Conservation (phyloP, 2,888 invertebrate species). For the Dryobota labecula region DNA sequence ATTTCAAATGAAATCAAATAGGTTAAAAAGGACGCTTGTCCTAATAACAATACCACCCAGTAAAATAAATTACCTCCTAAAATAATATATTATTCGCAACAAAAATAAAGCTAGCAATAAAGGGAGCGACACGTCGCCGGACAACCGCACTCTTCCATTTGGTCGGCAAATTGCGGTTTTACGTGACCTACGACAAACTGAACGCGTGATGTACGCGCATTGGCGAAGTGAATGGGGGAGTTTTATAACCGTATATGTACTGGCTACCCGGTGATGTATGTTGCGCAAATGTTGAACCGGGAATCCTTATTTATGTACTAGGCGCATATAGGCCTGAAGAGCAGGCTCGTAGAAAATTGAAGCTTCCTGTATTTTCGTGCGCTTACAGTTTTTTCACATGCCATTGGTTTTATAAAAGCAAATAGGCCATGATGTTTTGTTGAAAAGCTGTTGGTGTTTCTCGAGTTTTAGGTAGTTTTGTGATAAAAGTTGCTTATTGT, state of each 20-base stretch:
- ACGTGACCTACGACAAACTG: constrained; percentile 74
- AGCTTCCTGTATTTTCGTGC: constrained; percentile 12
- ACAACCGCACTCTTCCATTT: constrained; percentile 77
- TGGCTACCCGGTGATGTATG: constrained; percentile 43
- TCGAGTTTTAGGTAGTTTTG: background rate
- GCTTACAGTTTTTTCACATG: background rate
- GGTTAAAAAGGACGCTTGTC: background rate
- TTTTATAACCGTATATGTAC: constrained; percentile 64
- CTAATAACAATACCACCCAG: background rate
- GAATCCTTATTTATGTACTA: constrained; percentile 40
- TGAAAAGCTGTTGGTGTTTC: background rate
- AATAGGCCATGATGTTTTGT: background rate
- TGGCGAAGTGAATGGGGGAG: constrained; percentile 52
- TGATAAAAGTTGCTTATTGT: background rate
- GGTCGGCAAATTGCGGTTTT: constrained; percentile 74
- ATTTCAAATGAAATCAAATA: background rate
- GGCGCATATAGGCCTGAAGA: constrained; percentile 21
- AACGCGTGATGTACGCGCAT: constrained; percentile 63
- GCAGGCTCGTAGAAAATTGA: constrained; percentile 9
- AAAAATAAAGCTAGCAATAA: constrained; percentile 76
- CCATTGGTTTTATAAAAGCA: background rate
- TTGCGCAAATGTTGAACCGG: constrained; percentile 35
- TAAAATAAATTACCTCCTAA: constrained; percentile 43
- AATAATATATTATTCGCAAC: constrained; percentile 58
- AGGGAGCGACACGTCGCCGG: constrained; percentile 73